Evolutionary conservation across 2,113 vertebrate genomes (phyloP).

Genomic region (Puntigrus tetrazona): DNA sequence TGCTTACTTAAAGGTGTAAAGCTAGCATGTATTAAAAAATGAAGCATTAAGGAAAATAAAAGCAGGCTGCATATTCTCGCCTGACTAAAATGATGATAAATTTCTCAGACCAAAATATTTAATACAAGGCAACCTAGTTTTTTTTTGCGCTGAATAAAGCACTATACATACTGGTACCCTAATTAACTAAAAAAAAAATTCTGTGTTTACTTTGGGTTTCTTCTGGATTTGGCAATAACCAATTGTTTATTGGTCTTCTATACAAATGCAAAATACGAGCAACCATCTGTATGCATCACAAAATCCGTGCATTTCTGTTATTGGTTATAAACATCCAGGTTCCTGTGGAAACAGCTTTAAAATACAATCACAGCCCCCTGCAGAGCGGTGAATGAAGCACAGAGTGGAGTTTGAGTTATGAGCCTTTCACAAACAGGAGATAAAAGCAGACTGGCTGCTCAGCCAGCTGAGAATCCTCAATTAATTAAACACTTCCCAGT

Average conservation of each 20-base stretch:
- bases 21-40: background rate
- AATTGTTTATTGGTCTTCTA: background rate
- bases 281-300: background rate
- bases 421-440: constrained; percentile 39
- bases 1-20: background rate
- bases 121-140: background rate
- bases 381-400: constrained; percentile 10
- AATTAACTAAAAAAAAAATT: background rate
- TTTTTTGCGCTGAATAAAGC: background rate
- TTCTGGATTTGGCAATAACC: background rate
- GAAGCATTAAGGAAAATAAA: background rate
- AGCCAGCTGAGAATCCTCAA: constrained; percentile 33
- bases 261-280: background rate
- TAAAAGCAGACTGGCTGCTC: constrained; percentile 41
- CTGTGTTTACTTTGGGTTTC: background rate
- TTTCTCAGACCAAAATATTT: background rate
- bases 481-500: constrained; percentile 50
- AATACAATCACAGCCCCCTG: background rate
- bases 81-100: background rate
- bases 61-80: background rate
- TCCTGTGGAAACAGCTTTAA: background rate
- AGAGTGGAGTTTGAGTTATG: constrained; percentile 40
- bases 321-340: background rate
- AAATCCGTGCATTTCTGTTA: background rate
- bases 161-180: background rate